phyloP scores from a whole-genome alignment of 92 coral and sea anemone genomes.

The Hydrozoanthus gracilis region DNA sequence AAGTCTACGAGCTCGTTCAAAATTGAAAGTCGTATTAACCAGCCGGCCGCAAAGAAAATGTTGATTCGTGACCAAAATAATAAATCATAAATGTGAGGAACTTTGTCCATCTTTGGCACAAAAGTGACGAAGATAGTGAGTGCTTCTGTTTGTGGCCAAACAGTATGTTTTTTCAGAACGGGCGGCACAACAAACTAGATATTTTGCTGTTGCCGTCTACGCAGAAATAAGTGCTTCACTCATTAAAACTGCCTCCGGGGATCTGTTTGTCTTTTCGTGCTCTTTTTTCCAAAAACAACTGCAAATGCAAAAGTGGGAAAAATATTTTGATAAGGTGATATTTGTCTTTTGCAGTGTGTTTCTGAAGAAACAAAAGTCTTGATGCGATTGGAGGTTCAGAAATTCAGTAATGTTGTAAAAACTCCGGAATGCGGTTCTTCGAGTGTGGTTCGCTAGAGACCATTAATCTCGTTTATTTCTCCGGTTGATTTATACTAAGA shows the following conservation, averaged over 20 bases:
- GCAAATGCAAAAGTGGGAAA: neutral
- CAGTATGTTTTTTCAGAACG: neutral
- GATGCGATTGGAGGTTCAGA: neutral
- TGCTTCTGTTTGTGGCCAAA: neutral
- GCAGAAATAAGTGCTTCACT: too few species aligned
- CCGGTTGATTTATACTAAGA: neutral
- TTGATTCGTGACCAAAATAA: neutral
- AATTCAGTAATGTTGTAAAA: neutral
- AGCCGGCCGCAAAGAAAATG: neutral
- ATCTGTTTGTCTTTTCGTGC: too few species aligned
- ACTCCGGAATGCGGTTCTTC: too few species aligned
- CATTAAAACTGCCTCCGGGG: too few species aligned
- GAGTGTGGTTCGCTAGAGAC: neutral
- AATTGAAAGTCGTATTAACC: neutral
- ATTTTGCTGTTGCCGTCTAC: too few species aligned
- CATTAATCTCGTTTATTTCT: neutral
- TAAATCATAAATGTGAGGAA: neutral
- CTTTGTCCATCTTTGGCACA: neutral
- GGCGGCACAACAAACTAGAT: neutral
- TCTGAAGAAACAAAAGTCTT: neutral
- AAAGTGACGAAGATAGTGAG: neutral
- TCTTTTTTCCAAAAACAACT: too few species aligned
- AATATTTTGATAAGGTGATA: neutral
- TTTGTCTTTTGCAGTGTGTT: too few species aligned
- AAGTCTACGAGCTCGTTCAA: neutral